Evolutionary conservation across 2,113 vertebrate genomes (phyloP), one percentile per base, ranked within the genome.

Genomic region (Neogale vison): DNA sequence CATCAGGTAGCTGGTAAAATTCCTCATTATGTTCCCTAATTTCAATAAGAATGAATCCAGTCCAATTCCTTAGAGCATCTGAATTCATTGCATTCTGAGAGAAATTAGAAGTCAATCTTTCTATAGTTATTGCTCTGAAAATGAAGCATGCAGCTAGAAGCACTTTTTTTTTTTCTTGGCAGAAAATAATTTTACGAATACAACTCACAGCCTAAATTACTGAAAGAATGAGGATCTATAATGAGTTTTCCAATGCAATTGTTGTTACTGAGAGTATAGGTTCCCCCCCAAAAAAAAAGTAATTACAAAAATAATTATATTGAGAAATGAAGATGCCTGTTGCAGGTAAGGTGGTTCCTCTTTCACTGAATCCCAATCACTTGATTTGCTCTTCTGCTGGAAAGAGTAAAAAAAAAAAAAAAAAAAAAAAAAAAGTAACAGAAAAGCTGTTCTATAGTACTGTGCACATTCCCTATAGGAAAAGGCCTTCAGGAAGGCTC

Each of bases 171-270:
- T 92, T 93, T 79, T 74, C 42, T 17, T 24, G 50, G 71, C 9
- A 59, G 39, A 95, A 97, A 96, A 94, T 95, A 88, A 65, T 97
- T 98, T 97, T 90, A 97, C n/a, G 90, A 98, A 59, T 52, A 81
- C 69, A 97, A 93, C 93, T 17, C 79, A 94, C 4, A 13, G 82
- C 61, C 77, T 83, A 81, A 50, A 90, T 94, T 95, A 72, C 67
- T 31, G 4, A 95, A 97, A 96, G 88, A 97, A 95, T 85, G 84
- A 93, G 63, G 29, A 84, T 61, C 76, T 85, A 71, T 96, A 95
- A 97, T 97, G 87, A 95, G 63, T 95, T 96, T 94, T 90, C 63
- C 71, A 85, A 61, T 76, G 57, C n/a, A 63, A 76, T 77, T 95
- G 84, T 96, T 82, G 85, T 88, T 94, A 52, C 82, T 80, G 18